Base-by-base conservation (phyloP, 2,797 vertebrate species). In the Notoglanidium macrostoma region DNA sequence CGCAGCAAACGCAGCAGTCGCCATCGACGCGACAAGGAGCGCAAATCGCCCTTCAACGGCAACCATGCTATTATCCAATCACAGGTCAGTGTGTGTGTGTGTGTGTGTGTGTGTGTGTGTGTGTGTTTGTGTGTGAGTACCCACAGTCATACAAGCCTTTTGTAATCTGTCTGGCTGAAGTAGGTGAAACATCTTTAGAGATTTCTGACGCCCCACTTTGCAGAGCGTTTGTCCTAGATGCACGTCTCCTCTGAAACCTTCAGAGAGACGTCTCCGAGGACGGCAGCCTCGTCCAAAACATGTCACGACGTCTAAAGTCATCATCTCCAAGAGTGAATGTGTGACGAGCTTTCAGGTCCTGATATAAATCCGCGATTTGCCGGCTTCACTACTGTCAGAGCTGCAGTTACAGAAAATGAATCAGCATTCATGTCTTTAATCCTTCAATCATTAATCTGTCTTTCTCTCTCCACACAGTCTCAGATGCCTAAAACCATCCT, bases 1-100 rank as follows among this genome's bases (percentile, higher is more conserved):
- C 97, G 98, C 91, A 99, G 98, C 95, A 99, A 99, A 91, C 98
- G 99, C 85, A 99, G 98, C 95, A 99, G 98, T 90, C 97, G 98
- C 72, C 98, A 99, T 92, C 98, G 98, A 88, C 95, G 98, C 10
- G 98, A 99, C 77, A 99, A 99, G 93, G 98, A 99, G 61, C 97
- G 98, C 89, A 98, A 99, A 93, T 99, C 98, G 63, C 98, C 98
- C 2, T 99, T 99, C 93, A 99, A 99, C 91, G 98, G 98, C 93
- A 99, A 98, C 95, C 98, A 99, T 88, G 94, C 98, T 88, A 97
- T 99, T 95, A 98, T 98, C 94, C 97, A 98, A 92, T 96, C 96
- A 89, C 98, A 99, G 97, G 98, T 99, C 94, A 95, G 93, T 65
- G 63, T 59, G 55, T 77, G 68, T 54, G 57, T 74, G 15, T 46